Percentiles rank a stretch among this genome's conserved stretches.
Evolutionary conservation across 2,113 vertebrate species (phyloP).

Genomic region (Etheostoma cragini): DNA sequence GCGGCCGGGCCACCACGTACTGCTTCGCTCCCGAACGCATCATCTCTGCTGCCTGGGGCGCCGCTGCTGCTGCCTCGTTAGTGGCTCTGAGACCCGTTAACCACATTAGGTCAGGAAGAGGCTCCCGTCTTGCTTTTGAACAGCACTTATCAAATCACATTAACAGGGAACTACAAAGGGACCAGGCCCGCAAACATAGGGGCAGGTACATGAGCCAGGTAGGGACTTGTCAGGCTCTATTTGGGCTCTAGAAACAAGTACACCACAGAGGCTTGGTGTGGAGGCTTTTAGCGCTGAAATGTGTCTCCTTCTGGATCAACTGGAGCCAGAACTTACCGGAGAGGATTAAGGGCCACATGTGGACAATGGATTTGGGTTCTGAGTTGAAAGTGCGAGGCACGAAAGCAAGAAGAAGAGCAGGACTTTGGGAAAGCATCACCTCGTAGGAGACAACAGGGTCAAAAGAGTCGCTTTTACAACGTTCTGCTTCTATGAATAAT

Average conservation of each 20-base stretch:
- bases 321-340: not conserved
- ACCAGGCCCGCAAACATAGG: constrained; percentile 43
- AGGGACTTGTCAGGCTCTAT: constrained; percentile 22
- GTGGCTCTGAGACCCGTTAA: constrained; percentile 61
- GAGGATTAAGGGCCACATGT: no score
- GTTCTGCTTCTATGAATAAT: no score
- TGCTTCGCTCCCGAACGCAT: constrained; percentile 85
- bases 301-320: not conserved
- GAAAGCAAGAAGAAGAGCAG: not conserved
- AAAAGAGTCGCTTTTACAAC: not conserved
- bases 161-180: constrained; percentile 64
- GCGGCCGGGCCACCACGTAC: constrained; percentile 88
- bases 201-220: constrained; percentile 44
- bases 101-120: constrained; percentile 57
- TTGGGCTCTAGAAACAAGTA: constrained; percentile 15
- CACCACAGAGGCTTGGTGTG: constrained; percentile 7
- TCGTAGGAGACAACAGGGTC: not conserved
- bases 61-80: constrained; percentile 44
- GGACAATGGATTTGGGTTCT: no score
- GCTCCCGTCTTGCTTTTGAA: constrained; percentile 67
- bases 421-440: not conserved
- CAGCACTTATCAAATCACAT: constrained; percentile 55
- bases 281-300: constrained; percentile 5
- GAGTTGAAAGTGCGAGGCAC: not conserved
- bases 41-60: constrained; percentile 73